These are phyloP conservation scores for Hydrolagus colliei DNA, from an alignment of 2,797 vertebrate species.

Conservation along the genomic window DNA sequence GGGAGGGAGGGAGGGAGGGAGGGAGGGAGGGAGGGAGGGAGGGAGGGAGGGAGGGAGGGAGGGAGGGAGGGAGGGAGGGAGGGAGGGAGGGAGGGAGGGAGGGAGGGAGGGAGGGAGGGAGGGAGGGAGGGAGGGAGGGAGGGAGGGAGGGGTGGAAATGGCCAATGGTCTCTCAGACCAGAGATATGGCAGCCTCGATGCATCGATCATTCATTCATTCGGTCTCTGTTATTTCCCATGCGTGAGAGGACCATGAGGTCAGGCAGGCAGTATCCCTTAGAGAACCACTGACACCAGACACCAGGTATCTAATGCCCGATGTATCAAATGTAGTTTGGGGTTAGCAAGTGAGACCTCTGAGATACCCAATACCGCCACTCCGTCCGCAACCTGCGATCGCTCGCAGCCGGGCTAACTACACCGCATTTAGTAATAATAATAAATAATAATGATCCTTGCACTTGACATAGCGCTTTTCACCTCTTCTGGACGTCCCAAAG, in stretches of 20 bases:
- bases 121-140: too few relatives aligned
- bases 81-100: too few relatives aligned
- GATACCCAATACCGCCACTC: not conserved
- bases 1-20: constrained; percentile 70
- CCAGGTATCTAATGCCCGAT: not conserved
- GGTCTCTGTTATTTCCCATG: too few relatives aligned
- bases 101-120: too few relatives aligned
- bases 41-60: too few relatives aligned
- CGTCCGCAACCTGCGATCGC: not conserved
- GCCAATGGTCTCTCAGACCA: not conserved
- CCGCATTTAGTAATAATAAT: too few relatives aligned
- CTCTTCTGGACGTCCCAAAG: not conserved
- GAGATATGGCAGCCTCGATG: not conserved
- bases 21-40: constrained; percentile 39
- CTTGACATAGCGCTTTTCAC: too few relatives aligned
- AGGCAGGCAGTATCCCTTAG: not conserved
- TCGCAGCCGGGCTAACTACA: too few relatives aligned
- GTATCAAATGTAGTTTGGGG: not conserved
- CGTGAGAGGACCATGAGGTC: too few relatives aligned
- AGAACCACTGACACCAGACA: not conserved
- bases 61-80: too few relatives aligned
- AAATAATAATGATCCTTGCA: not conserved
- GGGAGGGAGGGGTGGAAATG: too few relatives aligned
- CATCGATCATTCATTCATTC: too few relatives aligned
- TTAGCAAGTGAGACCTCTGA: not conserved